A percentile compares a stretch with the other conserved stretches of the same genome.
phyloP scores from a whole-genome alignment of 2,113 vertebrate species.

The Gadus macrocephalus region DNA sequence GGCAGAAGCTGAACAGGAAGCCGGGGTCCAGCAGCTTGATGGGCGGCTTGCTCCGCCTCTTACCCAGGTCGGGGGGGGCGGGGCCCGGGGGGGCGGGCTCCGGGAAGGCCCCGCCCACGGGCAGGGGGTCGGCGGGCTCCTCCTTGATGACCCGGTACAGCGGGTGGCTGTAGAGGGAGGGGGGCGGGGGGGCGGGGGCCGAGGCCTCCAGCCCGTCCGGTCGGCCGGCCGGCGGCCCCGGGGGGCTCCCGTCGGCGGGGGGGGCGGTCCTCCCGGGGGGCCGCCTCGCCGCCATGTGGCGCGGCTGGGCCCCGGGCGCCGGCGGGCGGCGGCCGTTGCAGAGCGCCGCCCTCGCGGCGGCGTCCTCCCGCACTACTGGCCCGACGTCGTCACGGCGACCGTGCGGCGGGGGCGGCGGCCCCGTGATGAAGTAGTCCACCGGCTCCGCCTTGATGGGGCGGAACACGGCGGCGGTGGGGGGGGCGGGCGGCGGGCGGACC shows the following conservation, averaged over 20 bases:
- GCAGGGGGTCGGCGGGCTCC: constrained; percentile 71
- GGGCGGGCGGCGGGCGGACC: constrained; percentile 12
- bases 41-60: constrained; percentile 77
- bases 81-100: constrained; percentile 33
- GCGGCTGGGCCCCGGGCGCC: constrained; percentile 42
- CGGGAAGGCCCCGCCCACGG: constrained; percentile 52
- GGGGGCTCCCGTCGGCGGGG: constrained; percentile 6
- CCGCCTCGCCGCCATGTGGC: constrained; percentile 25
- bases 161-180: constrained; percentile 59
- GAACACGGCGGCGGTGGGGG: constrained; percentile 12
- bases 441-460: constrained; percentile 64
- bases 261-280: constrained; percentile 11
- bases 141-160: constrained; percentile 75
- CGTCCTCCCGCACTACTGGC: constrained; percentile 20
- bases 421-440: constrained; percentile 53
- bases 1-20: constrained; percentile 75
- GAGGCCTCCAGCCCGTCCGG: constrained; percentile 32
- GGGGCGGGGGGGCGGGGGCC: constrained; percentile 31
- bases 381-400: background rate
- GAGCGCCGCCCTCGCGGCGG: constrained; percentile 39
- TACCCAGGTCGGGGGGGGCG: constrained; percentile 68
- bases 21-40: constrained; percentile 77
- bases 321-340: constrained; percentile 57
- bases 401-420: constrained; percentile 26
- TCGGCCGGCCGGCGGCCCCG: constrained; percentile 22